A percentile compares a stretch with the other conserved stretches of the same genome.
phyloP scores from a whole-genome alignment of 2,888 invertebrate species.

The Lycophotia porphyrea region DNA sequence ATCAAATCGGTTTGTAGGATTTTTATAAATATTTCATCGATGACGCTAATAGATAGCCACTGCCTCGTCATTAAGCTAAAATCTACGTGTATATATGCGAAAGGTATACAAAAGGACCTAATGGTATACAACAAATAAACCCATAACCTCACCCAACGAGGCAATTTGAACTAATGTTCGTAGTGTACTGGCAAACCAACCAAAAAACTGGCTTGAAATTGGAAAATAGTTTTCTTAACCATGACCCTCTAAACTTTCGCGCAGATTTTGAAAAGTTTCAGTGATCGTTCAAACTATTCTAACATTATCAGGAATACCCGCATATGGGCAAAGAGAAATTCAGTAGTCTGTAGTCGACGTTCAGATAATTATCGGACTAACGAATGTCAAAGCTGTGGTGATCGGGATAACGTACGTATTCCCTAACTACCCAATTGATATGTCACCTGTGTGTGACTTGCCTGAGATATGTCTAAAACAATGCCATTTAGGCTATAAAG shows the following conservation, averaged over 20 bases:
- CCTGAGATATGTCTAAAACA: conserved; percentile 36
- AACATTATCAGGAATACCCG: conserved; percentile 32
- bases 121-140: background rate
- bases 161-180: background rate
- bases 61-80: background rate
- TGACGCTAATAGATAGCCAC: background rate
- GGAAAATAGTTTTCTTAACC: background rate
- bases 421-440: conserved; percentile 33
- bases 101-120: background rate
- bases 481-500: background rate
- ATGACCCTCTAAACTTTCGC: background rate
- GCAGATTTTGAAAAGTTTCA: background rate
- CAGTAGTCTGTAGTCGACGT: conserved; percentile 64
- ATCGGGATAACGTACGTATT: conserved; percentile 25
- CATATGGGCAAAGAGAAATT: conserved; percentile 38
- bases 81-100: background rate
- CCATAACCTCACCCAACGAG: background rate
- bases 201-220: background rate
- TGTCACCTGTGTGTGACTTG: conserved; percentile 54
- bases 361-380: conserved; percentile 51
- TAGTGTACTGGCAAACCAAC: background rate
- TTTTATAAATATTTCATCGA: background rate
- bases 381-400: conserved; percentile 50
- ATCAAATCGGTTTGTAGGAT: background rate
- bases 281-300: background rate